Evolutionary conservation across 1,140 invertebrate species (phyloP).

Genomic region (Habropoda laboriosa): DNA sequence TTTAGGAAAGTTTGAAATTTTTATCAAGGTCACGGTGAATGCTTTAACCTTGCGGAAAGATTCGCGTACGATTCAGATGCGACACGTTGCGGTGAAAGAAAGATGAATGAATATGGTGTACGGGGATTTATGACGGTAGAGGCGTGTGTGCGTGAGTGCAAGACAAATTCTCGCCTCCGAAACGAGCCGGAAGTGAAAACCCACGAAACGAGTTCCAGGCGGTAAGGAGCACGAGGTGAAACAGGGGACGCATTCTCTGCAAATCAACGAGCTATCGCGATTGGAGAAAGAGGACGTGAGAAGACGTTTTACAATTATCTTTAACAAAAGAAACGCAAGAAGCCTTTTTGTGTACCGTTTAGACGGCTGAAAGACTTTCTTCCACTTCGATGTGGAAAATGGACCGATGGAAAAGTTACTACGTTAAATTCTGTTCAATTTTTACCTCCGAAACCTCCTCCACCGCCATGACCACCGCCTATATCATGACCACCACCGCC

Average conservation of each 20-base stretch:
- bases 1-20: background rate
- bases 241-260: conserved; percentile 1
- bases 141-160: no score
- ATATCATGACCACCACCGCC: background rate
- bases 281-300: conserved; percentile 30
- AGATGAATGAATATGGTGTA: no score
- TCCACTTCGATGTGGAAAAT: no score
- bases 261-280: background rate
- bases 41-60: background rate
- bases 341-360: background rate
- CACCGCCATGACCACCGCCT: conserved; percentile 33
- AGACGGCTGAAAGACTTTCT: no score
- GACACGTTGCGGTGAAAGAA: background rate
- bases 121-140: no score
- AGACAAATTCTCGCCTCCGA: conserved; percentile 5
- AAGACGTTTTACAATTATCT: conserved; percentile 2
- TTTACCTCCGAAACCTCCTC: conserved; percentile 39
- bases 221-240: background rate
- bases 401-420: background rate
- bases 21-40: background rate
- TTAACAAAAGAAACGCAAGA: background rate
- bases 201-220: conserved; percentile 16
- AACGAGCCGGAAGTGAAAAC: conserved; percentile 36
- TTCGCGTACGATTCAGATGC: background rate
- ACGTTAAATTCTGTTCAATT: no score